Conservation (phyloP, 2,888 invertebrate genomes). For the Agrilus cyanescens region DNA sequence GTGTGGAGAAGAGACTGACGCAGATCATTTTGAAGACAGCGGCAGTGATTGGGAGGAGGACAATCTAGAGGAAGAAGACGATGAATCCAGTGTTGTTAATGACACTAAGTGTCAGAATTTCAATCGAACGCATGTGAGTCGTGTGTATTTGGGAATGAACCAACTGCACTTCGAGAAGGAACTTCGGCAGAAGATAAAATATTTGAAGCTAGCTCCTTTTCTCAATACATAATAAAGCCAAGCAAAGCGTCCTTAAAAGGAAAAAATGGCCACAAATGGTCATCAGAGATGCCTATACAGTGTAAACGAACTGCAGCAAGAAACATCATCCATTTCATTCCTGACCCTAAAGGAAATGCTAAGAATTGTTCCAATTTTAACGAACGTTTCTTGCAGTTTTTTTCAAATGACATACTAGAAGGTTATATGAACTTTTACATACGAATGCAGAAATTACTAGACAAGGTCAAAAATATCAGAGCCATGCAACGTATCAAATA, state of each 20-base stretch:
- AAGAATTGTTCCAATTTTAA: slow-evolving; percentile 5
- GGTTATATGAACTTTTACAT: slow-evolving; percentile 5
- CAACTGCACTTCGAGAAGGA: background rate
- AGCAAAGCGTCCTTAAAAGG: slow-evolving; percentile 4
- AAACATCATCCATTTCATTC: slow-evolving; percentile 12
- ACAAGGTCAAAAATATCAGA: slow-evolving; percentile 6
- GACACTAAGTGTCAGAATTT: background rate
- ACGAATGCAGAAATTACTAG: slow-evolving; percentile 10
- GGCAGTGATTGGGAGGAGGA: slow-evolving; percentile 13
- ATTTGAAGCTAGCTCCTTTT: background rate
- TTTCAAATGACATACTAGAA: slow-evolving; percentile 7
- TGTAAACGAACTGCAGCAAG: slow-evolving; percentile 10
- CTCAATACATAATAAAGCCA: background rate
- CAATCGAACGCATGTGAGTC: background rate
- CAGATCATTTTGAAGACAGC: slow-evolving; percentile 8
- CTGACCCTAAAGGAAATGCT: slow-evolving; percentile 10
- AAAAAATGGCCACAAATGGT: slow-evolving; percentile 13
- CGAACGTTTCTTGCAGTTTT: slow-evolving; percentile 9
- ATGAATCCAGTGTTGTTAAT: background rate
- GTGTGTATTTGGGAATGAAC: background rate
- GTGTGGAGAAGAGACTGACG: slow-evolving; percentile 7
- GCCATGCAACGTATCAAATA: slow-evolving; percentile 6
- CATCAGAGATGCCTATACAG: slow-evolving; percentile 5
- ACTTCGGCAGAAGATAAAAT: background rate
- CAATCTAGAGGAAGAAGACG: slow-evolving; percentile 6